Percentiles rank a stretch among this genome's conserved stretches.
These are phyloP conservation scores for Pica pica DNA, from an alignment of 2,113 vertebrate genomes.

Conservation along the genomic window DNA sequence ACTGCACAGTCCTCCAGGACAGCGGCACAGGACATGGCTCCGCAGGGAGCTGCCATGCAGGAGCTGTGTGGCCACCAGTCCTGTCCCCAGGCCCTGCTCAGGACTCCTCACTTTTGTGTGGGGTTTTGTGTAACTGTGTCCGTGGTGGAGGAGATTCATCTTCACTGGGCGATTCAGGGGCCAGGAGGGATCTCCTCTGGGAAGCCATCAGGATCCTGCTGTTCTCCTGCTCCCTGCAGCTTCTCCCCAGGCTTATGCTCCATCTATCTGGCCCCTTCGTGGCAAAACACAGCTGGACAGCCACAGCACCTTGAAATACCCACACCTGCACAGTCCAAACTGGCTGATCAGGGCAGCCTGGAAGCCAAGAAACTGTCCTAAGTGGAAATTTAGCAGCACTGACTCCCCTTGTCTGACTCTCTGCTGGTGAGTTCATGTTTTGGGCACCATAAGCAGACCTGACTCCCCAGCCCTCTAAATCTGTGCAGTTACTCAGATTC, in stretches of 20 bases:
- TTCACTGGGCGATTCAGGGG: accelerated
- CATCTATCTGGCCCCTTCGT: accelerated
- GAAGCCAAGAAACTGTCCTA: not conserved
- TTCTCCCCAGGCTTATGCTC: not conserved
- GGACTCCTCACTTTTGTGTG: accelerated
- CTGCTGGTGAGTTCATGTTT: not conserved
- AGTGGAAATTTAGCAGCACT: not conserved
- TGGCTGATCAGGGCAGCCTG: not conserved
- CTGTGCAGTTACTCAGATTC: not conserved
- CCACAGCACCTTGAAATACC: not conserved
- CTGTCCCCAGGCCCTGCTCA: not conserved
- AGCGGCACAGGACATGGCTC: not conserved
- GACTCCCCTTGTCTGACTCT: not conserved
- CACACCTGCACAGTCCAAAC: not conserved
- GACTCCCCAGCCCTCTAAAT: not conserved
- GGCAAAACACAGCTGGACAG: not conserved
- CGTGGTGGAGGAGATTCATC: not conserved
- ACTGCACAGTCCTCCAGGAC: not conserved
- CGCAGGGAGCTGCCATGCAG: not conserved
- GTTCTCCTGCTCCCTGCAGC: not conserved
- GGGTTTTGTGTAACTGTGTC: not conserved
- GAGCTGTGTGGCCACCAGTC: not conserved
- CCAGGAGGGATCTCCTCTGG: not conserved
- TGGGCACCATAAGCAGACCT: not conserved
- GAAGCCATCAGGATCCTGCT: not conserved